Evolutionary conservation across 2,888 invertebrate genomes (phyloP).

Genomic region (Sinotaia quadrata): DNA sequence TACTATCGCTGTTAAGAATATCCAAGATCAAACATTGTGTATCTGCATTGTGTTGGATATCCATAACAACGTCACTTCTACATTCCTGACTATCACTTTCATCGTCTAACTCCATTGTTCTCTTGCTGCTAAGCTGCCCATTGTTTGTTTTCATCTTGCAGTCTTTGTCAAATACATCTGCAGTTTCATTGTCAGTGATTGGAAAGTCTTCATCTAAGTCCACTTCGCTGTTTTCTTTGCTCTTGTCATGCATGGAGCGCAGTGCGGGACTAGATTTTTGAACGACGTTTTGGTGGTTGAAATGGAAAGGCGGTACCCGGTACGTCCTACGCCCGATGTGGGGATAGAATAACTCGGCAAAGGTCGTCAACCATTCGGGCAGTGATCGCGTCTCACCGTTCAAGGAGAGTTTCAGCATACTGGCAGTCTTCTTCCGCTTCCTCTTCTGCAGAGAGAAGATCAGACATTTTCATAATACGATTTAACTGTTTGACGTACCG

Average conservation of each 20-base stretch:
- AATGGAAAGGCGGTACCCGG: slow-evolving; percentile 15
- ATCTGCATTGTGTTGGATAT: no score
- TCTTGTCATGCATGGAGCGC: not conserved
- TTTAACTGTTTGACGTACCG: no score
- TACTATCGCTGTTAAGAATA: no score
- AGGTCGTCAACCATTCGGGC: not conserved
- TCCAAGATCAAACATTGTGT: no score
- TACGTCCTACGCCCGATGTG: not conserved
- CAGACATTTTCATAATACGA: no score
- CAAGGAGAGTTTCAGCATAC: not conserved
- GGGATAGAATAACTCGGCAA: slow-evolving; percentile 13
- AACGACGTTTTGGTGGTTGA: slow-evolving; percentile 20
- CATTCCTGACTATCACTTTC: no score
- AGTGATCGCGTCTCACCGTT: not conserved
- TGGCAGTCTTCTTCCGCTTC: not conserved
- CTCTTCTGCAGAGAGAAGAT: not conserved
- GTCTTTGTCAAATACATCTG: not conserved
- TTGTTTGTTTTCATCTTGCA: not conserved
- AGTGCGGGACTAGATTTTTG: not conserved
- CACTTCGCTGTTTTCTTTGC: not conserved
- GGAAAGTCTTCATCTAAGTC: not conserved
- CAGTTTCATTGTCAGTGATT: not conserved
- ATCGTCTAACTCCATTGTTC: not conserved
- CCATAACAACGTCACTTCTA: no score
- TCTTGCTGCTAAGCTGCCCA: not conserved